A percentile compares a stretch with the other conserved stretches of the same genome.
These are phyloP conservation scores for Suricata suricatta DNA, from an alignment of 2,113 vertebrate species.

Conservation along the genomic window DNA sequence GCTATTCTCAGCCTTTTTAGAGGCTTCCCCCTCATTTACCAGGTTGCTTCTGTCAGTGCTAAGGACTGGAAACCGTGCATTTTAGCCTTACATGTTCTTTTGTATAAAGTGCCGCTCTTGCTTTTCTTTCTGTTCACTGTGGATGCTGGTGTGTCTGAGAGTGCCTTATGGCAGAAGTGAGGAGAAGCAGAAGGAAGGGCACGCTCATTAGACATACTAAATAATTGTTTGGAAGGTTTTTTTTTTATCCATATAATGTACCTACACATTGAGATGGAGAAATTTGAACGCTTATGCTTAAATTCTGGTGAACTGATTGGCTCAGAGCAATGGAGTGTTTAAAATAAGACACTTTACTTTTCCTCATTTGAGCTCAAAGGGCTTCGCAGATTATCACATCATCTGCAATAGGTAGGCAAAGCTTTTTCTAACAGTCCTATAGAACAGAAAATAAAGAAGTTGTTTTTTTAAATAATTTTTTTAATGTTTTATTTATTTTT, in stretches of 20 bases:
- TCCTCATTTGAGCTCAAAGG: constrained; percentile 48
- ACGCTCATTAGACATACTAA: neutral
- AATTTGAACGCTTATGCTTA: constrained; percentile 17
- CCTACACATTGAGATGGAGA: neutral
- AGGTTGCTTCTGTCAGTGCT: neutral
- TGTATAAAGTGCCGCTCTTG: neutral
- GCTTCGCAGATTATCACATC: constrained; percentile 1
- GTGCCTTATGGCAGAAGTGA: neutral
- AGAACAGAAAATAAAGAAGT: neutral
- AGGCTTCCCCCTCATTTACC: neutral
- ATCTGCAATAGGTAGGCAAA: constrained; percentile 40
- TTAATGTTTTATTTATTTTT: too few species aligned
- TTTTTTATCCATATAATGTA: neutral
- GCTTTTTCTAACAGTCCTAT: neutral
- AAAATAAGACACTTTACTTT: constrained; percentile 44
- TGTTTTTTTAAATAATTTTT: too few species aligned
- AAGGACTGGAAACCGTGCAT: neutral
- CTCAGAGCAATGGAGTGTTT: constrained; percentile 19
- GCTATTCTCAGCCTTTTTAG: neutral
- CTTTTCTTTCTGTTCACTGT: constrained; percentile 34
- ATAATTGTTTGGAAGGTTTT: neutral
- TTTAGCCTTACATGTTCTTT: neutral
- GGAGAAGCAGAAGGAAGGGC: neutral
- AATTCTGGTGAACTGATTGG: constrained; percentile 41
- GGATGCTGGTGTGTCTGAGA: neutral